A percentile compares a stretch with the other conserved stretches of the same genome.
Evolutionary conservation across 2,113 vertebrate species (phyloP).

Genomic region (Scomber japonicus): DNA sequence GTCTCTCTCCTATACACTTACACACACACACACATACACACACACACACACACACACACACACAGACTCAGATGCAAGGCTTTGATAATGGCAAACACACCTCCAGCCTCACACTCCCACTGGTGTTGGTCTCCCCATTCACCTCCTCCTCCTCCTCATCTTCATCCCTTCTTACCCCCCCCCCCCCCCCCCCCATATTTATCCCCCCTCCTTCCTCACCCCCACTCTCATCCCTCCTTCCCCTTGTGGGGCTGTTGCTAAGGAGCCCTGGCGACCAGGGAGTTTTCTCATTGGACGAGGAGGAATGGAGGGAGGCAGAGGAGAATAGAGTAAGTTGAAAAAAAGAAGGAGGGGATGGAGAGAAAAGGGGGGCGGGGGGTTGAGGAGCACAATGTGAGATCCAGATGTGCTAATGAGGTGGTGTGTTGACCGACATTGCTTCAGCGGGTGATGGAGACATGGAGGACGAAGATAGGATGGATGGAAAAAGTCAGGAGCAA

Average conservation of each 20-base stretch:
- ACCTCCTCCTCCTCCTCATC: slow-evolving; percentile 33
- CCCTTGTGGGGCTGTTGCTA: slow-evolving; percentile 83
- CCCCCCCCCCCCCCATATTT: slow-evolving; percentile 11
- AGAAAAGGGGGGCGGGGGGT: background rate
- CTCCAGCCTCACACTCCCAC: slow-evolving; percentile 59
- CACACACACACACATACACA: slow-evolving; percentile 27
- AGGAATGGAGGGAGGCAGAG: slow-evolving; percentile 45
- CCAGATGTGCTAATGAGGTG: slow-evolving; percentile 70
- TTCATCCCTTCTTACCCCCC: slow-evolving; percentile 32
- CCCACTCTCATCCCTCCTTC: slow-evolving; percentile 43
- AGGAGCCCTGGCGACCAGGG: slow-evolving; percentile 75
- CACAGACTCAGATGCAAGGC: slow-evolving; percentile 48
- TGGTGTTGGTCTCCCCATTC: slow-evolving; percentile 48
- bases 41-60: background rate
- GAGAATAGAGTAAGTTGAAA: slow-evolving; percentile 31
- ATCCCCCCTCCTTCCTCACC: slow-evolving; percentile 16
- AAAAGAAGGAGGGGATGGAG: background rate
- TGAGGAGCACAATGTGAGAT: slow-evolving; percentile 41
- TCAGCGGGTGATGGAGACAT: background rate
- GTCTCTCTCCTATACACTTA: background rate
- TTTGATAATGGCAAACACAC: slow-evolving; percentile 70
- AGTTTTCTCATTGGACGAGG: slow-evolving; percentile 75
- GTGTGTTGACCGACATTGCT: background rate
- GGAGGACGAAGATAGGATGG: background rate
- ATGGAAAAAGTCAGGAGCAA: background rate